phyloP scores from a whole-genome alignment of 2,888 invertebrate species.

The Shargacucullia verbasci region DNA sequence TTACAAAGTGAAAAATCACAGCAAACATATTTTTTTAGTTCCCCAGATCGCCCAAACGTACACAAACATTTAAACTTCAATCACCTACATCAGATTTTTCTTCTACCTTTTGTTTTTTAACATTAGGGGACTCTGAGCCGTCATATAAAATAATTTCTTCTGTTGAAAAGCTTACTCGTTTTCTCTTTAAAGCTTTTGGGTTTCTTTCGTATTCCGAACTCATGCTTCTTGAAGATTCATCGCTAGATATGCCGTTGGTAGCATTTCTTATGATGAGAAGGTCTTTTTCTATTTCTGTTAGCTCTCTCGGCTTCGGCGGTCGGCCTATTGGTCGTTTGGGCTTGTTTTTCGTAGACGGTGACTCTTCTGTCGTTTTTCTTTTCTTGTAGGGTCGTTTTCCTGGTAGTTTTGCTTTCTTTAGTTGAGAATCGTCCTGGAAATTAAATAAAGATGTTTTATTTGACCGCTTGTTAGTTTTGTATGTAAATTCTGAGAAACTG shows the following conservation, averaged over 20 bases:
- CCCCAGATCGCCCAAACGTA: constrained; percentile 6
- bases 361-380: constrained; percentile 71
- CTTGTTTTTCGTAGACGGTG: constrained; percentile 70
- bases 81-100: constrained; percentile 49
- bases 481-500: no score
- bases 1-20: no score
- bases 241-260: constrained; percentile 73
- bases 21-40: neutral
- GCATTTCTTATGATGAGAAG: constrained; percentile 81
- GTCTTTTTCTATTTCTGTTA: constrained; percentile 84
- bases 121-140: constrained; percentile 42
- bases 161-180: constrained; percentile 67
- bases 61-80: constrained; percentile 23
- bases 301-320: constrained; percentile 74
- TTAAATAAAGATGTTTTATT: neutral
- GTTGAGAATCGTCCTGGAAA: constrained; percentile 76
- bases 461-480: no score
- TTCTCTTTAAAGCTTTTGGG: constrained; percentile 68
- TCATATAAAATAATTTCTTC: constrained; percentile 61
- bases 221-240: constrained; percentile 67
- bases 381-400: constrained; percentile 78
- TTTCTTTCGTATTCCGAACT: constrained; percentile 65
- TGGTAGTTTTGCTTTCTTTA: constrained; percentile 71
- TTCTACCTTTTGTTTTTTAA: constrained; percentile 49
- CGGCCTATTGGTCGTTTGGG: constrained; percentile 69